These are phyloP conservation scores for Psilopogon haemacephalus DNA, from an alignment of 2,113 vertebrate species.

Conservation along the genomic window DNA sequence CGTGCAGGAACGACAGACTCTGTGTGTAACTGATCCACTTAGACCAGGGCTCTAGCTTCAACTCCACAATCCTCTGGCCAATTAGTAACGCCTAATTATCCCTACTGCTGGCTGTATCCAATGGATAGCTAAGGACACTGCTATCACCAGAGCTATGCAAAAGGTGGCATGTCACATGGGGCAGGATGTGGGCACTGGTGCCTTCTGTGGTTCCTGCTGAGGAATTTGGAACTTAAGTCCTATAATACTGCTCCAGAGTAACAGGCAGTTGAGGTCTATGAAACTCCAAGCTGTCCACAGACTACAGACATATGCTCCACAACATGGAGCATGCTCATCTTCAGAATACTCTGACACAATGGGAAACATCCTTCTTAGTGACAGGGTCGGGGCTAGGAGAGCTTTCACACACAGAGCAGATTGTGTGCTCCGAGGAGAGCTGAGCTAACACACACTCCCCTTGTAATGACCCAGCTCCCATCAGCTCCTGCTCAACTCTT, in stretches of 20 bases:
- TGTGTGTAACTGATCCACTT: neutral
- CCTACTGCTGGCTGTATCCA: neutral
- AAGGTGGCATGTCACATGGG: neutral
- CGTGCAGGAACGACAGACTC: neutral
- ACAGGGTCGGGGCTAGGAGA: neutral
- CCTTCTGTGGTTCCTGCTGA: neutral
- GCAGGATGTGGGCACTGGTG: neutral
- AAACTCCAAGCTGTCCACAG: neutral
- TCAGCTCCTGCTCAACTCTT: neutral
- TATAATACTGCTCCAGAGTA: neutral
- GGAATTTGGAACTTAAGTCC: neutral
- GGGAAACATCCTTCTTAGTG: neutral
- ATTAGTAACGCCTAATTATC: neutral
- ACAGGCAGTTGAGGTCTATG: neutral
- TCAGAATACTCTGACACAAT: neutral
- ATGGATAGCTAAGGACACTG: neutral
- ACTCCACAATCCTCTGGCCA: neutral
- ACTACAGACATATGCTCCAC: neutral
- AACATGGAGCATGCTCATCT: neutral
- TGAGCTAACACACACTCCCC: neutral
- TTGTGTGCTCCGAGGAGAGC: fast-evolving
- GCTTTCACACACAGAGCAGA: neutral
- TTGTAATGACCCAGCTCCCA: neutral
- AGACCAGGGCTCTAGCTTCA: neutral
- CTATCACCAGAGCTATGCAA: neutral